A percentile compares a stretch with the other conserved stretches of the same genome.
Evolutionary conservation across 2,797 vertebrate genomes (phyloP).

Genomic region (Oryzias sinensis): DNA sequence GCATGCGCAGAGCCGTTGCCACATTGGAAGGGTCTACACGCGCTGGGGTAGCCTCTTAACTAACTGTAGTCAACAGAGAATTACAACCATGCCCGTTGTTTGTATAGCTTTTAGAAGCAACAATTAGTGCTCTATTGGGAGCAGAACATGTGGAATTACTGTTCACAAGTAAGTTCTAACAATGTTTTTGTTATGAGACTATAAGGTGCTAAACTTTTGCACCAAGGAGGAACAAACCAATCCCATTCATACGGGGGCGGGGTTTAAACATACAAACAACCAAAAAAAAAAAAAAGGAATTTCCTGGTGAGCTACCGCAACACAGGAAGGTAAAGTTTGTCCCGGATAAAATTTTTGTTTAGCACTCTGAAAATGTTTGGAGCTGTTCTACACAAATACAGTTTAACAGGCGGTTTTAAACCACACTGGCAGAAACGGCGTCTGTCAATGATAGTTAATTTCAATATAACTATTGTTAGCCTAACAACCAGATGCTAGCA

Average conservation of each 20-base stretch:
- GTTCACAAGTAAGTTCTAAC: no score
- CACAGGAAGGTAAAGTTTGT: constrained; percentile 72
- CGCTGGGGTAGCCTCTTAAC: no score
- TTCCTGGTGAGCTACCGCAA: constrained; percentile 77
- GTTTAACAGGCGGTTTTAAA: rapidly evolving
- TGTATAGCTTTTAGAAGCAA: no score
- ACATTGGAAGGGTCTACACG: no score
- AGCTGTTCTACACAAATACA: rapidly evolving
- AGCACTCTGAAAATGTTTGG: not conserved
- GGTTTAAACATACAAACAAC: constrained; percentile 11
- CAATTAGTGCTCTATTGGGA: no score
- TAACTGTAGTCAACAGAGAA: no score
- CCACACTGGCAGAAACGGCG: rapidly evolving
- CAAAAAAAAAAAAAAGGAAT: constrained; percentile 51
- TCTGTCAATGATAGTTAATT: not conserved
- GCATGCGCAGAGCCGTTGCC: no score
- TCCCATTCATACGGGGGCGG: constrained; percentile 34
- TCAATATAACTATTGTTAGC: constrained; percentile 6
- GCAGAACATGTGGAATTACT: no score
- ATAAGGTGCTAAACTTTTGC: no score
- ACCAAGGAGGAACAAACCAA: constrained; percentile 20
- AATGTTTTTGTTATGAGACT: no score
- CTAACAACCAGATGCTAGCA: constrained; percentile 31
- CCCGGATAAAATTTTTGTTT: constrained; percentile 22
- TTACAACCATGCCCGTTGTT: no score